Base-by-base conservation (phyloP, 2,797 vertebrate genomes). In the Eidolon dupreanum region DNA sequence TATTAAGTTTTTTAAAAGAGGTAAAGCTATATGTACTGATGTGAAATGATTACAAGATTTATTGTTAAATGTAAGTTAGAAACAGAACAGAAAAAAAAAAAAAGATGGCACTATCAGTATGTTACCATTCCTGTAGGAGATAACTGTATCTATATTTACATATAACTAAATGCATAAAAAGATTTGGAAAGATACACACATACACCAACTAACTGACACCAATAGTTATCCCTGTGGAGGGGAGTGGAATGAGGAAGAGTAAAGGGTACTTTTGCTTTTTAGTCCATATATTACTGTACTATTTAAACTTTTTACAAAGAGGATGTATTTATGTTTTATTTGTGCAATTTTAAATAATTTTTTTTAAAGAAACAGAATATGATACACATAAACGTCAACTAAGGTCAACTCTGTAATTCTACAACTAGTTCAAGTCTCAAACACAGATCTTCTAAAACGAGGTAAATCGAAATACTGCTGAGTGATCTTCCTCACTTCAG, bases 401-500 rank as follows among this genome's bases (percentile, higher is more conserved):
- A 51, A 77, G 31, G n/a, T 77, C 33, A 93, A 57, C 38, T 93
- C 65, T 61, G 33, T 90, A 85, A 91, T 57, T 93, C 73, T 91
- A 22, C 31, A 63, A 55, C 33, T 41, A 77, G 73, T 79, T 84
- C 49, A 92, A 24, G 19, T 74, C 41, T 87, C 59, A 89, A 68
- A 68, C 6, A 19, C 46, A 73, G 17, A 36, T 55, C 63, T 41
- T 61, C 38, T 63, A 36, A 87, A 59, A 61, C 61, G 28, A 91
- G 49, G 57, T 31, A 46, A 49, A 16, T 11, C n/a, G 8, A 74
- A 36, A 75, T 36, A 75, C 83, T 92, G 7, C 20, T 68, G 8
- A 70, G 13, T 22, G 79, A 12, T 17, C 28, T 88, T 46, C 12
- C 41, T 43, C 46, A 22, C 43, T 78, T 82, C 28, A 49, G 24